Evolutionary conservation across 1,140 invertebrate species (phyloP), one percentile per base, ranked within the genome.

Genomic region (Myzus persicae): DNA sequence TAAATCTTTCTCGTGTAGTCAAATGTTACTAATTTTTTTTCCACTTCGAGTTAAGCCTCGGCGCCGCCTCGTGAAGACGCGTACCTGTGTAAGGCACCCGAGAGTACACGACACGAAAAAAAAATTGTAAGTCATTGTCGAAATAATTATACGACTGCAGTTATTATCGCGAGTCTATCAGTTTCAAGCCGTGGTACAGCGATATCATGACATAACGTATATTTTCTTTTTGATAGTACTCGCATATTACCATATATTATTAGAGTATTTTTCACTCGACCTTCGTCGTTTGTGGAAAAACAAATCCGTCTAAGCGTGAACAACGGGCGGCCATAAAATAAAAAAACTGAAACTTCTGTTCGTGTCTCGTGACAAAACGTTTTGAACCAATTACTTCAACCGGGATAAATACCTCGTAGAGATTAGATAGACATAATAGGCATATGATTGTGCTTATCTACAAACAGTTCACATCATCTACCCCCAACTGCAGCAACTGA

Each of bases 41-140:
- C 22, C 38, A 48, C 6, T 36, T 1, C 85, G 5, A 48, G 7
- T 88, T 9, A 22, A 88, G 7, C 31, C 31, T 18, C 84, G 26
- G n/a, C 84, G 26, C 42, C 38, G 3, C 11, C 22, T 6, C 31
- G 2, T 18, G 1, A 18, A 14, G n/a, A n/a, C 59, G 9, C 1
- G 5, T 14, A 18, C 4, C 7, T 8, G 42, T 3, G 42, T 44
- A 4, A 18, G 46, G 14, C 4, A 3, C 14, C 4, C 22, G n/a
- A 31, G 7, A 11, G 31, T 76, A 88, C 85, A 48, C 5, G 44
- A 20, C 44, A 44, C 14, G 44, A 88, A n/a, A n/a, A n/a, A n/a
- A n/a, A n/a, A 88, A 88, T n/a, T 31, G n/a, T 88, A 36, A 88
- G 85, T 48, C 85, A 48, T 88, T 48, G 85, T 48, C 46, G 44